These are phyloP conservation scores for Cygnus olor DNA, from an alignment of 2,797 vertebrate genomes.

Conservation along the genomic window DNA sequence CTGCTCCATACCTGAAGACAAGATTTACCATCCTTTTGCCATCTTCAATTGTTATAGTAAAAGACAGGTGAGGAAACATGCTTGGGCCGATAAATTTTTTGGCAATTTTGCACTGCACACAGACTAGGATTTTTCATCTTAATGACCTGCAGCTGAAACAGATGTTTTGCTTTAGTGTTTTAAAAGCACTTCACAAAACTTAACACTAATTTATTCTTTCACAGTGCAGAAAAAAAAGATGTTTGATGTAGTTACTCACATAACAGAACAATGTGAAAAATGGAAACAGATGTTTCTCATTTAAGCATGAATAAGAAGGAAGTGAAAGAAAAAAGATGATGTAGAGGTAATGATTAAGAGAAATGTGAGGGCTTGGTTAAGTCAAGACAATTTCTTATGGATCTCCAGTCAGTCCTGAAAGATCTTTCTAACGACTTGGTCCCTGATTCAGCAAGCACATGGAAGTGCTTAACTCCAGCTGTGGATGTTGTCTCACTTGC, in stretches of 20 bases:
- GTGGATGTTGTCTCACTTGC: background rate
- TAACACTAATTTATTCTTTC: slow-evolving; percentile 63
- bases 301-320: slow-evolving; percentile 61
- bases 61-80: slow-evolving; percentile 44
- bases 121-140: slow-evolving; percentile 42
- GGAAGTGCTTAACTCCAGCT: slow-evolving; percentile 47
- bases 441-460: slow-evolving; percentile 11
- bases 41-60: background rate
- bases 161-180: slow-evolving; percentile 60
- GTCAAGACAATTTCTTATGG: slow-evolving; percentile 48
- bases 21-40: background rate
- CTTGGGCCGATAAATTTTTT: slow-evolving; percentile 19
- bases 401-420: slow-evolving; percentile 18
- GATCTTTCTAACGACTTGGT: slow-evolving; percentile 4
- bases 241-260: slow-evolving; percentile 29
- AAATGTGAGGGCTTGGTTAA: slow-evolving; percentile 46
- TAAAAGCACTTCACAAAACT: slow-evolving; percentile 63
- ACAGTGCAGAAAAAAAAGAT: background rate
- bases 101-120: slow-evolving; percentile 21
- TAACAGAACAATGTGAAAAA: slow-evolving; percentile 72
- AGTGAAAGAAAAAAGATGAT: slow-evolving; percentile 58
- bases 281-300: slow-evolving; percentile 74
- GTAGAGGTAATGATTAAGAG: slow-evolving; percentile 39
- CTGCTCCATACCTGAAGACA: background rate
- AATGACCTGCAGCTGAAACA: slow-evolving; percentile 63